These are phyloP conservation scores for Vesta saturnalis DNA, from an alignment of 2,888 invertebrate species.

Conservation along the genomic window DNA sequence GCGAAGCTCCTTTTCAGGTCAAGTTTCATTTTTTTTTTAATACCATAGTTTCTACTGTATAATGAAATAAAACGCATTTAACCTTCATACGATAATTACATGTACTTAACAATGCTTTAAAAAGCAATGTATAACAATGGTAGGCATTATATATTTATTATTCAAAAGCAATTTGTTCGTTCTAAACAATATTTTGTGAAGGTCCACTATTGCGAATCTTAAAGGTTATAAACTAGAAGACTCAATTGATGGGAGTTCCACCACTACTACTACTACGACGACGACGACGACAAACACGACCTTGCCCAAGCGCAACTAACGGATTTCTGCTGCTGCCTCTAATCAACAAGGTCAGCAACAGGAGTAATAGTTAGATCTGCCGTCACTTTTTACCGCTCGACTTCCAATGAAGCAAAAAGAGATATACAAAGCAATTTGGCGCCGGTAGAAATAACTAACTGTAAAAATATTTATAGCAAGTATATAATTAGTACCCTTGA, in stretches of 20 bases:
- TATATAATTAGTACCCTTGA: slow-evolving; percentile 6
- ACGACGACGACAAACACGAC: slow-evolving; percentile 42
- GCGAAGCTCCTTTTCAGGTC: too few species aligned
- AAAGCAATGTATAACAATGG: slow-evolving; percentile 3
- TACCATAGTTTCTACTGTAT: too few species aligned
- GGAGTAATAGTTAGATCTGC: slow-evolving; percentile 39
- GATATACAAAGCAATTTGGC: slow-evolving; percentile 19
- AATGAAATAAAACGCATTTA: not conserved
- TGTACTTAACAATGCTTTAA: not conserved
- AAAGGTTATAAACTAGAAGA: too few species aligned
- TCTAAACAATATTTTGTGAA: not conserved
- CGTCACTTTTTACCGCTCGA: slow-evolving; percentile 35
- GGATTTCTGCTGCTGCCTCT: slow-evolving; percentile 45
- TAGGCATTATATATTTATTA: not conserved
- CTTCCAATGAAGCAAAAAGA: slow-evolving; percentile 20
- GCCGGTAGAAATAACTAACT: slow-evolving; percentile 29
- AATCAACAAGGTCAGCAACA: slow-evolving; percentile 46
- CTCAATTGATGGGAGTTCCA: too few species aligned
- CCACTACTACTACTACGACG: slow-evolving; percentile 3
- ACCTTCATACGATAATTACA: not conserved
- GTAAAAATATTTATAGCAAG: slow-evolving; percentile 16
- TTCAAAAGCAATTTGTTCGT: slow-evolving; percentile 4
- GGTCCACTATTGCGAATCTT: too few species aligned
- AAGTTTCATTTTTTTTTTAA: too few species aligned
- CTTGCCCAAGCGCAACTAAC: slow-evolving; percentile 49